Conservation (phyloP, 2,888 invertebrate genomes). For the Dynastes hyllus region DNA sequence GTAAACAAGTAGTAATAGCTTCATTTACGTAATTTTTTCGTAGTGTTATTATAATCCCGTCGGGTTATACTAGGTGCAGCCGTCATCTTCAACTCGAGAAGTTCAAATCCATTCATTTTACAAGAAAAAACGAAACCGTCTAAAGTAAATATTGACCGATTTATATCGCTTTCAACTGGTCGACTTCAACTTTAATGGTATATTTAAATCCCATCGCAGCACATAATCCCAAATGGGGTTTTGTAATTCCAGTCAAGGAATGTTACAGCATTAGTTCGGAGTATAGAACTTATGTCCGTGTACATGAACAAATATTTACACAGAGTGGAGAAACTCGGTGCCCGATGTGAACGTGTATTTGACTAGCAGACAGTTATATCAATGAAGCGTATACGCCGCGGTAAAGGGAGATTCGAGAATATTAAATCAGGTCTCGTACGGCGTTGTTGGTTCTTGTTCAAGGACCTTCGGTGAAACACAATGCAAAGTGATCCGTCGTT, state of each 20-base stretch:
- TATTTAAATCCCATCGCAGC: neutral
- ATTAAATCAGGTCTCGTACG: conserved; percentile 21
- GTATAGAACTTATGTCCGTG: conserved; percentile 12
- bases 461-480: conserved; percentile 26
- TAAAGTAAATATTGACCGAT: conserved; percentile 17
- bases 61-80: no score
- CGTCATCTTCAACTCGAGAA: no score
- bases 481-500: conserved; percentile 19
- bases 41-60: no score
- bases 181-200: conserved; percentile 3
- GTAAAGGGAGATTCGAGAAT: neutral
- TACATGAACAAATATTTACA: conserved; percentile 29
- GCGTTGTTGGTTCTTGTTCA: conserved; percentile 26
- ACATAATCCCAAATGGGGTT: conserved; percentile 8
- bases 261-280: neutral
- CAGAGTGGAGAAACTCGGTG: conserved; percentile 11
- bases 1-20: no score
- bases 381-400: conserved; percentile 22
- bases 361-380: conserved; percentile 39
- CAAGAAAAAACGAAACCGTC: neutral
- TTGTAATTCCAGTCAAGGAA: conserved; percentile 5
- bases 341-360: conserved; percentile 17
- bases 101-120: neutral
- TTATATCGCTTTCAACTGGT: conserved; percentile 1
- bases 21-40: no score